Base-by-base conservation (phyloP, 2,113 vertebrate species). In the Chrysochloris asiatica region DNA sequence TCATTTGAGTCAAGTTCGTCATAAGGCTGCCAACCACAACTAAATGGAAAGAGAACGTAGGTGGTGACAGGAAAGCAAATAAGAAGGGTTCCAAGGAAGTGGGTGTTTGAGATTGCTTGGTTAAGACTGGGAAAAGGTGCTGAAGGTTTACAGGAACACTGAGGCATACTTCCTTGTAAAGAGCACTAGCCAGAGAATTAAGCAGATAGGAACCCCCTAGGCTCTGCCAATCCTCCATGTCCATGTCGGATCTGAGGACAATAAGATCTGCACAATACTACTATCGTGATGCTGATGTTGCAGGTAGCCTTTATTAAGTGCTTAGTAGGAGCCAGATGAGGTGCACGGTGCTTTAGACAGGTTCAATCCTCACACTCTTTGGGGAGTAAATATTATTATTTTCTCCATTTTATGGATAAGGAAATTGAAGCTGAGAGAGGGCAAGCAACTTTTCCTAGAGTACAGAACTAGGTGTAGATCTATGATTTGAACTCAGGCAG, bases 1-100 rank as follows among this genome's bases (percentile, higher is more conserved):
- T 0, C 1, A 5, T 1, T 48, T 8, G 24, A 12, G 6, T 54
- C 59, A 83, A 52, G 36, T 38, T 38, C 75, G 33, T 56, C 13
- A 11, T 3, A 24, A 84, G 56, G 30, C 47, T 26, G 28, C 14
- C 77, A 2, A 28, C 5, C n/a, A n/a, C n/a, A n/a, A n/a, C n/a
- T n/a, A n/a, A n/a, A n/a, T n/a, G n/a, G n/a, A n/a, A n/a, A n/a
- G n/a, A n/a, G n/a, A n/a, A n/a, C n/a, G n/a, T n/a, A 1, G 59
- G 2, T 0, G 3, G 17, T 38, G 24, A 17, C 11, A 78, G n/a
- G 26, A 9, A 0, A 1, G 59, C 5, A 7, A 80, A 38, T 4
- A 43, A 36, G 36, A 30, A 88, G 73, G 85, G 7, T 9, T 73
- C 71, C 43, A 16, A 61, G 76, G 71, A 33, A 50, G 77, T 52